Evolutionary conservation across 1,140 invertebrate species (phyloP).

Genomic region (Drosophila ohnishii): DNA sequence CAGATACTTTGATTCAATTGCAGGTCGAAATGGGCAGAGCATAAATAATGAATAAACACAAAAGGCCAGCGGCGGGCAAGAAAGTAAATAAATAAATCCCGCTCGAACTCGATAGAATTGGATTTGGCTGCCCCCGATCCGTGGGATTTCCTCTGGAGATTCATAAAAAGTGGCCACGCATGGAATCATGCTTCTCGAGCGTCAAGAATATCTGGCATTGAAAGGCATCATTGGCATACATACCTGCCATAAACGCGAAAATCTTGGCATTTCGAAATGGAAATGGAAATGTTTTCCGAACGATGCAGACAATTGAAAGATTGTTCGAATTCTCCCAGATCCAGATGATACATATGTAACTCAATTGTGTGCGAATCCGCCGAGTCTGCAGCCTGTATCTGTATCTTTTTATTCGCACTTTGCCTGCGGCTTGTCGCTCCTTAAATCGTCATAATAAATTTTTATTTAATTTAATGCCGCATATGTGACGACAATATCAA

Average conservation of each 20-base stretch:
- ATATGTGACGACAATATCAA: slow-evolving; percentile 65
- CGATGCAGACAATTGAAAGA: slow-evolving; percentile 58
- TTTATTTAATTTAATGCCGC: slow-evolving; percentile 79
- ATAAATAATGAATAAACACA: slow-evolving; percentile 21
- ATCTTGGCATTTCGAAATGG: slow-evolving; percentile 22
- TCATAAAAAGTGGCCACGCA: slow-evolving; percentile 10
- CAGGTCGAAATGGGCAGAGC: neutral
- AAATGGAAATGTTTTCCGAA: slow-evolving; percentile 26
- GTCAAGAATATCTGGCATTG: slow-evolving; percentile 10
- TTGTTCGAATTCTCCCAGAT: slow-evolving; percentile 36
- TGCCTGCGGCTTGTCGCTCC: slow-evolving; percentile 50
- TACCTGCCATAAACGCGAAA: slow-evolving; percentile 26
- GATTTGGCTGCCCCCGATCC: slow-evolving; percentile 12
- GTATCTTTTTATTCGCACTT: slow-evolving; percentile 65
- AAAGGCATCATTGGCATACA: slow-evolving; percentile 14
- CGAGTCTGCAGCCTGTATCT: slow-evolving; percentile 15
- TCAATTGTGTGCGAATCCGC: slow-evolving; percentile 62
- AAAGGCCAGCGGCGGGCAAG: slow-evolving; percentile 1
- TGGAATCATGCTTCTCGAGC: neutral
- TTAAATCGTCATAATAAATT: slow-evolving; percentile 80
- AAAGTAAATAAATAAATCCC: slow-evolving; percentile 58
- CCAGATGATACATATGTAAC: slow-evolving; percentile 55
- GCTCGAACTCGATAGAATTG: slow-evolving; percentile 35
- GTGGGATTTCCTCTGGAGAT: slow-evolving; percentile 8
- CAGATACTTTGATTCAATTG: slow-evolving; percentile 22